phyloP scores from a whole-genome alignment of 2,888 invertebrate species.

The Cataglyphis rosenhaueri region DNA sequence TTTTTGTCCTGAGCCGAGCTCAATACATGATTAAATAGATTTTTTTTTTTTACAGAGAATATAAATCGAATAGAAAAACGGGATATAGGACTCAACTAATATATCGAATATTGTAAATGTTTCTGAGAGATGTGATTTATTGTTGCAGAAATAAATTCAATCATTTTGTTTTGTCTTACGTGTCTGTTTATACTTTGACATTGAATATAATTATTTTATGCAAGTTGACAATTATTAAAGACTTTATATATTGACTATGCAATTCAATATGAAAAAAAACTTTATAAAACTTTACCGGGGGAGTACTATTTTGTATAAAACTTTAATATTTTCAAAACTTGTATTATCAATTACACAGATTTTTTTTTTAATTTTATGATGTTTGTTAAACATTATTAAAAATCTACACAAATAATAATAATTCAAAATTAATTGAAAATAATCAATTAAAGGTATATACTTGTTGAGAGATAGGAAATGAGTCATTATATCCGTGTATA shows the following conservation, averaged over 20 bases:
- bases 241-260: not conserved
- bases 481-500: slow-evolving; percentile 2
- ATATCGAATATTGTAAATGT: not conserved
- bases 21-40: slow-evolving; percentile 34
- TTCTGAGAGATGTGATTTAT: slow-evolving; percentile 20
- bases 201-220: not conserved
- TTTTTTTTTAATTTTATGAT: not conserved
- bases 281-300: no score
- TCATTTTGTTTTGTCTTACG: not conserved
- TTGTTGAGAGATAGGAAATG: not conserved
- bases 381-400: not conserved
- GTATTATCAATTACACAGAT: not conserved
- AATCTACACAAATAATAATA: not conserved
- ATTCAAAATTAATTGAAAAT: not conserved
- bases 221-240: not conserved
- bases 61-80: slow-evolving; percentile 15
- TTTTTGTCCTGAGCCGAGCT: slow-evolving; percentile 3
- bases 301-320: not conserved
- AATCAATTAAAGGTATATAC: not conserved
- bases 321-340: not conserved
- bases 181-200: slow-evolving; percentile 9
- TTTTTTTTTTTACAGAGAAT: slow-evolving; percentile 29
- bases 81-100: slow-evolving; percentile 4
- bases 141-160: not conserved
- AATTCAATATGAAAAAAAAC: not conserved